phyloP scores from a whole-genome alignment of 2,797 vertebrate genomes.

The Pangasius macronema region DNA sequence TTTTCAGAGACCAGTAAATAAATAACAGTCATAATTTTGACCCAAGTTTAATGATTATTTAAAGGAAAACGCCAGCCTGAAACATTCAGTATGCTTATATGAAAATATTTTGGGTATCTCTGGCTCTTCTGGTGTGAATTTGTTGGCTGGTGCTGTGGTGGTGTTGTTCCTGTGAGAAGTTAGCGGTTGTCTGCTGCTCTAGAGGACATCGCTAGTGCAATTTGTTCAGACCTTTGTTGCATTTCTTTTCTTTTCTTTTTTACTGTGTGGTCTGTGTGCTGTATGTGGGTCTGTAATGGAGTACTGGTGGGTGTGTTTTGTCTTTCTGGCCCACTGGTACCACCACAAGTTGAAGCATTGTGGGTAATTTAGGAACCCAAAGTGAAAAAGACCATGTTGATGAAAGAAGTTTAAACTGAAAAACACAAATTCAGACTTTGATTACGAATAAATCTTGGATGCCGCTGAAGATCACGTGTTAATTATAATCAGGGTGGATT shows the following conservation, averaged over 20 bases:
- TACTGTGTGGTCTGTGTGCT: not conserved
- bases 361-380: not conserved
- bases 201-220: not conserved
- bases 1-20: not conserved
- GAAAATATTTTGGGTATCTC: not conserved
- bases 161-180: not conserved
- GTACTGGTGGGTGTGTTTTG: not conserved
- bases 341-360: not conserved
- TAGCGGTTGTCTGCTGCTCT: not conserved
- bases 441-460: not conserved
- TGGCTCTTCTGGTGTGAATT: not conserved
- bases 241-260: too few species aligned
- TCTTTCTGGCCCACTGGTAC: not conserved
- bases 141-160: not conserved
- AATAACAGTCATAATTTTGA: not conserved
- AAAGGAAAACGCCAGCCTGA: not conserved
- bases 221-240: too few species aligned
- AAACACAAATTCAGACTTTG: not conserved
- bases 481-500: not conserved
- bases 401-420: not conserved
- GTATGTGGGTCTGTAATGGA: not conserved
- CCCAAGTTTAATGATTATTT: not conserved
- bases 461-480: not conserved
- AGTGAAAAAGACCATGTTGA: not conserved
- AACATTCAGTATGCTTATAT: too few species aligned